A percentile compares a stretch with the other conserved stretches of the same genome.
These are phyloP conservation scores for Drosophila trichaetosa DNA, from an alignment of 2,888 invertebrate species.

Conservation along the genomic window DNA sequence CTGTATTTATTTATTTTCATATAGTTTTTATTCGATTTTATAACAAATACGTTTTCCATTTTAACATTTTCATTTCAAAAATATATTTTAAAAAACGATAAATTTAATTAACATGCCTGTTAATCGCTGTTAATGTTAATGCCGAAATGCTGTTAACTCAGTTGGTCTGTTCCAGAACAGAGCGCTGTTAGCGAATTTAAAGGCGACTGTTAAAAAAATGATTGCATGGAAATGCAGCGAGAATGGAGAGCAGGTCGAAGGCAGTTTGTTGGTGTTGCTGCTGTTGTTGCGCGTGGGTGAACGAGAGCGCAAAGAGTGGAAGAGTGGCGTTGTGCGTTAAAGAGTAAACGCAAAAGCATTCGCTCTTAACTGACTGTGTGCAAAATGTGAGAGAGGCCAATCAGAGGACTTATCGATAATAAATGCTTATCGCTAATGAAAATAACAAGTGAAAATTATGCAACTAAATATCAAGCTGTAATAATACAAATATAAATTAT, in stretches of 20 bases:
- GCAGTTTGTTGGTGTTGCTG: conserved; percentile 8
- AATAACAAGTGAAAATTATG: neutral
- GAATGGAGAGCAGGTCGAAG: conserved; percentile 22
- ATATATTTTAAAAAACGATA: conserved; percentile 31
- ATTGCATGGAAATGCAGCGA: conserved; percentile 44
- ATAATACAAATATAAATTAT: neutral
- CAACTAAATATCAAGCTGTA: neutral
- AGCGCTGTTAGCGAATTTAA: neutral
- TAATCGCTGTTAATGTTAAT: conserved; percentile 3
- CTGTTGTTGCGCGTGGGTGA: conserved; percentile 39
- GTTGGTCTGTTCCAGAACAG: conserved; percentile 14
- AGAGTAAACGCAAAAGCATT: conserved; percentile 25
- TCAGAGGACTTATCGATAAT: conserved; percentile 50
- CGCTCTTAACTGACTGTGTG: conserved; percentile 33
- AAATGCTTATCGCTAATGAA: conserved; percentile 9
- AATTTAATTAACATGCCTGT: conserved; percentile 9
- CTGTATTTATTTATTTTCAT: neutral
- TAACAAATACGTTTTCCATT: neutral
- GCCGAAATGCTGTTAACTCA: neutral
- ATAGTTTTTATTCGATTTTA: neutral
- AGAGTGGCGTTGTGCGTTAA: conserved; percentile 23
- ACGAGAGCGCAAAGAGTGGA: conserved; percentile 8
- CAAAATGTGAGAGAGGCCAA: conserved; percentile 20
- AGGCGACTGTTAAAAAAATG: conserved; percentile 6
- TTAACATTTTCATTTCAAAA: neutral